Conservation (phyloP, 2,797 vertebrate genomes). For the Diceros bicornis region DNA sequence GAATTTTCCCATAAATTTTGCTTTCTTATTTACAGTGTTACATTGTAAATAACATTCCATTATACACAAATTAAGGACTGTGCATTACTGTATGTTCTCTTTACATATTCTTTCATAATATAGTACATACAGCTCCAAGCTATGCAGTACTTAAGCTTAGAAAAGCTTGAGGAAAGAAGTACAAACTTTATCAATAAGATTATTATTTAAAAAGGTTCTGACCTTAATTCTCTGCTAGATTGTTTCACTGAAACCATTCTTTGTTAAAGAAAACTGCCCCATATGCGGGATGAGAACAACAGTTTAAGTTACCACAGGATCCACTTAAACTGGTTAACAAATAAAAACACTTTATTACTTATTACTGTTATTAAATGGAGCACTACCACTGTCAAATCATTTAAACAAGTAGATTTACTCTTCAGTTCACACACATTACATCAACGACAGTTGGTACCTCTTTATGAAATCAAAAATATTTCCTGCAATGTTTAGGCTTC, state of each 20-base stretch:
- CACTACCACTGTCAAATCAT: conserved; percentile 83
- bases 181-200: conserved; percentile 86
- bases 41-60: conserved; percentile 89
- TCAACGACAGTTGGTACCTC: conserved; percentile 79
- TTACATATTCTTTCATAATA: conserved; percentile 89
- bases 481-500: conserved; percentile 74
- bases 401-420: conserved; percentile 79
- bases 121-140: conserved; percentile 88
- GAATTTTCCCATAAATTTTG: conserved; percentile 91
- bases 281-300: conserved; percentile 84
- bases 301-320: conserved; percentile 86
- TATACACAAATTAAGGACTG: conserved; percentile 90
- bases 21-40: conserved; percentile 91
- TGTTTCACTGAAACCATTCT: conserved; percentile 91
- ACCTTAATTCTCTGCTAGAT: conserved; percentile 87
- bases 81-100: conserved; percentile 87
- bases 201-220: conserved; percentile 86
- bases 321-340: conserved; percentile 87
- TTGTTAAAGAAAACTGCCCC: conserved; percentile 88
- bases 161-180: conserved; percentile 86
- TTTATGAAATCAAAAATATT: conserved; percentile 78
- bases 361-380: conserved; percentile 73
- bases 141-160: conserved; percentile 87
- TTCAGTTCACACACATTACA: conserved; percentile 82
- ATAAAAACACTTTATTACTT: conserved; percentile 79